Percentiles rank a stretch among this genome's conserved stretches.
These are phyloP conservation scores for Spilosoma lubricipeda DNA, from an alignment of 2,888 invertebrate species.

Conservation along the genomic window DNA sequence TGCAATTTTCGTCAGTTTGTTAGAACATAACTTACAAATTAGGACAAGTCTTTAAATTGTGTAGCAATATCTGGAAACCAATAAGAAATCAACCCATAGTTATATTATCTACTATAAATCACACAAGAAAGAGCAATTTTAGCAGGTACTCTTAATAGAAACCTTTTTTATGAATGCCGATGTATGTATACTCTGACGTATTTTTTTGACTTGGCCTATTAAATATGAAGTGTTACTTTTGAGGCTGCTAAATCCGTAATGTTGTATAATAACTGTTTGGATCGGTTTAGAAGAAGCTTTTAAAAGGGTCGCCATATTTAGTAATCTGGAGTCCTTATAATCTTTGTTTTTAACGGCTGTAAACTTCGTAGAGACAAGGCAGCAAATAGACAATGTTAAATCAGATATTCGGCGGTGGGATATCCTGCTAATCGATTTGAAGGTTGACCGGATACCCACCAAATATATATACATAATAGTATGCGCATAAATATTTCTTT, in stretches of 20 bases:
- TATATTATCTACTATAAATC: not conserved
- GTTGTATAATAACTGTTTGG: not conserved
- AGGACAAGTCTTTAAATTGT: not conserved
- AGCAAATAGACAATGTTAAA: not conserved
- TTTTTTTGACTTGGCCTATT: not conserved
- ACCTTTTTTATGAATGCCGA: not conserved
- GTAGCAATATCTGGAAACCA: not conserved
- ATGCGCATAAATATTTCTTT: not conserved
- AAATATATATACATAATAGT: not conserved
- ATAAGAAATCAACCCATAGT: not conserved
- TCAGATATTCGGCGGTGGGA: not conserved
- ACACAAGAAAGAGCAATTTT: not conserved
- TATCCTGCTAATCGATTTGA: not conserved
- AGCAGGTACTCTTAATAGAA: not conserved
- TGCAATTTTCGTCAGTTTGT: not conserved
- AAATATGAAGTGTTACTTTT: not conserved
- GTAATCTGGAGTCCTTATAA: not conserved
- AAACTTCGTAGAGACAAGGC: not conserved
- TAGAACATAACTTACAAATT: not conserved
- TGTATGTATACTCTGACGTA: not conserved
- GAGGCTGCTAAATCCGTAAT: not conserved
- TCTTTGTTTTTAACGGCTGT: not conserved
- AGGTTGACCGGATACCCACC: not conserved
- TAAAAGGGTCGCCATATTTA: not conserved
- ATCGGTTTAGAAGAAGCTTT: not conserved